A percentile compares a stretch with the other conserved stretches of the same genome.
Conservation (phyloP, 2,888 invertebrate species). For the Chirona hameri region DNA sequence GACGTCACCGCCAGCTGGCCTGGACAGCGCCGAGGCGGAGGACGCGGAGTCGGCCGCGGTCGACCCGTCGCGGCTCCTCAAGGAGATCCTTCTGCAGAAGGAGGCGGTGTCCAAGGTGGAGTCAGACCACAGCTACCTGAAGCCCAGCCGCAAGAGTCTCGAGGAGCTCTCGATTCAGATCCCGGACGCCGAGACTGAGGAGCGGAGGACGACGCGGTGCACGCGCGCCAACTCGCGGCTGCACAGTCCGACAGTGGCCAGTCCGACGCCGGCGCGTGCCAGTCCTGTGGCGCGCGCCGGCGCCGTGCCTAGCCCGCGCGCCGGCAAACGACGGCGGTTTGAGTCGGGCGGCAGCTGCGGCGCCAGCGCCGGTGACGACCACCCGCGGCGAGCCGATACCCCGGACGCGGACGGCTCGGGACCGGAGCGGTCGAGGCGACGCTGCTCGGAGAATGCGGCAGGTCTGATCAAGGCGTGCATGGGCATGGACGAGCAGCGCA, state of each 20-base stretch:
- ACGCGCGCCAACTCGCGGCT: constrained; percentile 46
- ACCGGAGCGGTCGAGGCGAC: constrained; percentile 8
- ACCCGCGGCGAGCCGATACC: constrained; percentile 24
- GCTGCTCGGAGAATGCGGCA: constrained; percentile 59
- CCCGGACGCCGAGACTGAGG: constrained; percentile 29
- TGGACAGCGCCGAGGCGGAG: background rate
- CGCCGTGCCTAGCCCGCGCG: constrained; percentile 32
- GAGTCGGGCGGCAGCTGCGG: constrained; percentile 71
- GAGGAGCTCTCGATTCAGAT: constrained; percentile 22
- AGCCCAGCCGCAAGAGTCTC: background rate
- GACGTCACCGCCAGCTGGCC: background rate
- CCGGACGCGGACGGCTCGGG: background rate
- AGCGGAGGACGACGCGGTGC: constrained; percentile 43
- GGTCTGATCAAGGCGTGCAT: constrained; percentile 58
- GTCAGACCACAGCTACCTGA: constrained; percentile 11
- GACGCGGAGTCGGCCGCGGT: background rate
- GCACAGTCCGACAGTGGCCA: constrained; percentile 40
- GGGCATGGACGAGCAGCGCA: constrained; percentile 50
- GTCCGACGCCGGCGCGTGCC: constrained; percentile 9
- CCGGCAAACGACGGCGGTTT: constrained; percentile 66
- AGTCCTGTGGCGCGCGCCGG: background rate
- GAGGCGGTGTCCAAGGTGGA: constrained; percentile 10
- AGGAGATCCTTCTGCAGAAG: constrained; percentile 24
- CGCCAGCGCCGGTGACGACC: constrained; percentile 44
- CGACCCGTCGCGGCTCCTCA: background rate